phyloP scores from a whole-genome alignment of 1,140 invertebrate genomes.

The Leucophenga varia region DNA sequence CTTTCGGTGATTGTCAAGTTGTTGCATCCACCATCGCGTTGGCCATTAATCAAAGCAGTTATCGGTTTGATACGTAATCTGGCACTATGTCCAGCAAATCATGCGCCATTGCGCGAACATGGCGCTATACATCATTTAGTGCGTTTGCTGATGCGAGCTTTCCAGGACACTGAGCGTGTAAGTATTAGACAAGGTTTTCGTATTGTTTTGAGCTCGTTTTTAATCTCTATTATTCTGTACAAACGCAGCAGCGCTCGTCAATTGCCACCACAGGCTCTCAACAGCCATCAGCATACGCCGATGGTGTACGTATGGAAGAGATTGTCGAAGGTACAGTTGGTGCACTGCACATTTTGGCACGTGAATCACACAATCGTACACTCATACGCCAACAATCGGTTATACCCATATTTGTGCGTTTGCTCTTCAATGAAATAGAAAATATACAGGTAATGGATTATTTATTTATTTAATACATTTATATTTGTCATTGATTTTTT shows the following conservation, averaged over 20 bases:
- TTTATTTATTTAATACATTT: too few relatives aligned
- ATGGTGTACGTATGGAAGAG: slow-evolving; percentile 97
- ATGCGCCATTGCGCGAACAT: slow-evolving; percentile 89
- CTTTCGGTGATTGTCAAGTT: slow-evolving; percentile 90
- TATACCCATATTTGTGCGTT: slow-evolving; percentile 93
- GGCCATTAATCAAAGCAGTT: slow-evolving; percentile 94
- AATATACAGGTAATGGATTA: slow-evolving; percentile 91
- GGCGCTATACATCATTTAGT: slow-evolving; percentile 93
- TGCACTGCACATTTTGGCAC: slow-evolving; percentile 92
- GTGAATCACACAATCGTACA: slow-evolving; percentile 89
- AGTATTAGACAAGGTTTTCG: slow-evolving; percentile 36
- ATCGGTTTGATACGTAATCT: slow-evolving; percentile 96
- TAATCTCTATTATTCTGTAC: background rate
- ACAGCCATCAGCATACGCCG: slow-evolving; percentile 81
- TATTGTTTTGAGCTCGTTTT: background rate
- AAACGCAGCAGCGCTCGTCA: slow-evolving; percentile 59
- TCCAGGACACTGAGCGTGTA: slow-evolving; percentile 75
- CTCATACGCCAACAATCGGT: slow-evolving; percentile 90
- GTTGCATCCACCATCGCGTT: slow-evolving; percentile 88
- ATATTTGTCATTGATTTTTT: background rate
- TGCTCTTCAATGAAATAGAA: slow-evolving; percentile 94
- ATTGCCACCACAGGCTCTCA: slow-evolving; percentile 69
- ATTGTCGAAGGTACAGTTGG: slow-evolving; percentile 97
- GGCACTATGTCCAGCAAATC: slow-evolving; percentile 93
- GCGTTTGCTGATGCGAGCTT: slow-evolving; percentile 87